Percentiles rank a stretch among this genome's conserved stretches.
These are phyloP conservation scores for Drosophila sechellia DNA, from an alignment of 1,140 invertebrate genomes.

Conservation along the genomic window DNA sequence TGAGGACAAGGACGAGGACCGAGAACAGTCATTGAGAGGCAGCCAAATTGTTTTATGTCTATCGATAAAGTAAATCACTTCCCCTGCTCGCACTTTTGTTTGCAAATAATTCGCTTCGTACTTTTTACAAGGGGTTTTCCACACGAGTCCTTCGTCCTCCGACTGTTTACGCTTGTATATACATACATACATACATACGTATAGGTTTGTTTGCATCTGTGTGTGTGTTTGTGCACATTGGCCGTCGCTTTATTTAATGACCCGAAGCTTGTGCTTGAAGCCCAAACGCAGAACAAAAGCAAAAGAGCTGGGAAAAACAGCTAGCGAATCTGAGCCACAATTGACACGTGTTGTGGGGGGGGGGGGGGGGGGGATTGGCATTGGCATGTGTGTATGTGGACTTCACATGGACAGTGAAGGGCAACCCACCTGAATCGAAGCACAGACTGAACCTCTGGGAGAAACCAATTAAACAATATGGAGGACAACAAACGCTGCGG, in stretches of 20 bases:
- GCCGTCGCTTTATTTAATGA: conserved; percentile 49
- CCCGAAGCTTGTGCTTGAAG: conserved; percentile 44
- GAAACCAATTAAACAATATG: conserved; percentile 9
- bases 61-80: conserved; percentile 76
- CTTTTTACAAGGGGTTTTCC: conserved; percentile 51
- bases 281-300: conserved; percentile 28
- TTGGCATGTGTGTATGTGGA: conserved; percentile 32
- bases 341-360: conserved; percentile 39
- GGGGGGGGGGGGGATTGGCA: conserved; percentile 3
- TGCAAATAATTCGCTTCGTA: conserved; percentile 60
- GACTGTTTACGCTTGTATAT: conserved; percentile 17
- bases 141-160: conserved; percentile 31
- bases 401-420: neutral
- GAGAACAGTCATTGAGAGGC: conserved; percentile 30
- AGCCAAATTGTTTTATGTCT: conserved; percentile 76
- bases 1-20: conserved; percentile 4
- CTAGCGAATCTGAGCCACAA: conserved; percentile 37
- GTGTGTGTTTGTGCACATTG: conserved; percentile 9
- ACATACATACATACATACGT: neutral
- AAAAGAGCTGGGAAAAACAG: conserved; percentile 13
- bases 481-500: neutral
- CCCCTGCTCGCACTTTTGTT: conserved; percentile 54
- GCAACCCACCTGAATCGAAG: conserved; percentile 3
- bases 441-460: conserved; percentile 9
- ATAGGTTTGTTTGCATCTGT: neutral